Percentiles rank a stretch among this genome's conserved stretches.
Evolutionary conservation across 2,888 invertebrate species (phyloP).

Genomic region (Drosophila nigricruria): DNA sequence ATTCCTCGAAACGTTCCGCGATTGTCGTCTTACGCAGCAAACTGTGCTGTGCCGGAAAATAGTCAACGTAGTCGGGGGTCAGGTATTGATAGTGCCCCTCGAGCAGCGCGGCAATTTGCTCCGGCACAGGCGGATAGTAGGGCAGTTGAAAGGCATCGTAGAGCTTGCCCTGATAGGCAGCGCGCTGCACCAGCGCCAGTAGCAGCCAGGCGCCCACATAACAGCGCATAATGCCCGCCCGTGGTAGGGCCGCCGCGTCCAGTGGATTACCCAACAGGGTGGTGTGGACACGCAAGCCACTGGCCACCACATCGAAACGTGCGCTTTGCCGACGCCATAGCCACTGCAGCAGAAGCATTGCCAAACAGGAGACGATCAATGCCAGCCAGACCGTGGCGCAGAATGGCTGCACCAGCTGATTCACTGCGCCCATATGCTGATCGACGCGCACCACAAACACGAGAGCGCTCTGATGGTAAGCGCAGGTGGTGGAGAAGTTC

Average conservation of each 20-base stretch:
- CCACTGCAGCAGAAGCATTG: slow-evolving; percentile 41
- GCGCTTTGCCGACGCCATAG: slow-evolving; percentile 16
- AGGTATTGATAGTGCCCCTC: slow-evolving; percentile 54
- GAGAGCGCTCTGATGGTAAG: slow-evolving; percentile 71
- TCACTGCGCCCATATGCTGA: slow-evolving; percentile 58
- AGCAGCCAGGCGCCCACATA: slow-evolving; percentile 73
- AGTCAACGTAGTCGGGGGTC: slow-evolving; percentile 36
- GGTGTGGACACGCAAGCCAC: slow-evolving; percentile 59
- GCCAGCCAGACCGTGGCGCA: slow-evolving; percentile 64
- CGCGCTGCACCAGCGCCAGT: slow-evolving; percentile 76
- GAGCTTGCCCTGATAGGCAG: slow-evolving; percentile 82
- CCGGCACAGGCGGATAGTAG: slow-evolving; percentile 57
- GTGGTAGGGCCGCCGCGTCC: slow-evolving; percentile 46
- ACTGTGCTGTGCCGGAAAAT: slow-evolving; percentile 68
- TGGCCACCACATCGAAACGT: slow-evolving; percentile 54
- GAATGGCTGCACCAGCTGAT: slow-evolving; percentile 71
- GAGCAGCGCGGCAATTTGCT: slow-evolving; percentile 58
- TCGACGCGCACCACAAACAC: slow-evolving; percentile 74
- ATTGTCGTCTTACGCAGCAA: slow-evolving; percentile 7
- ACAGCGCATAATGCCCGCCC: slow-evolving; percentile 49
- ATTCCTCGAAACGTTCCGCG: slow-evolving; percentile 32
- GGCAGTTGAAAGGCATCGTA: slow-evolving; percentile 77
- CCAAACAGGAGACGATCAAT: slow-evolving; percentile 32
- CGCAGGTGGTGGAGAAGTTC: slow-evolving; percentile 58
- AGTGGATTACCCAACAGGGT: slow-evolving; percentile 77